phyloP scores from a whole-genome alignment of 2,797 vertebrate species.

The Pyrocephalus nanus region DNA sequence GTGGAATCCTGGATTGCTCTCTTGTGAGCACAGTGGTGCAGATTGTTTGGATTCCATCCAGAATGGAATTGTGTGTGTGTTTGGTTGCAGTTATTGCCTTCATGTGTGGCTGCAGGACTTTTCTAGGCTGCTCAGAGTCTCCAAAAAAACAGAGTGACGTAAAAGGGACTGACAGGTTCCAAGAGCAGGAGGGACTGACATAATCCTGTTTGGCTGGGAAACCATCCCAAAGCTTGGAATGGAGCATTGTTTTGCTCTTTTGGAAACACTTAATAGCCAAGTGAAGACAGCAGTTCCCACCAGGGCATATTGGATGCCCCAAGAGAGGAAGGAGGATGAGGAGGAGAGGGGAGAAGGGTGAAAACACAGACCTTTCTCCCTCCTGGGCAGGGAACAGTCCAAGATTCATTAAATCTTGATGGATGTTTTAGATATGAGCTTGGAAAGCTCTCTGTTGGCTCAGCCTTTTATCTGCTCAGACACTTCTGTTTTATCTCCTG shows the following conservation, averaged over 20 bases:
- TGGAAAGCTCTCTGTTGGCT: background rate
- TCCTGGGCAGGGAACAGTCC: background rate
- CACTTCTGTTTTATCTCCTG: background rate
- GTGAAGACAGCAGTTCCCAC: background rate
- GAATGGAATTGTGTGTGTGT: fast-evolving
- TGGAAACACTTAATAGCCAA: background rate
- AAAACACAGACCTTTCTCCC: background rate
- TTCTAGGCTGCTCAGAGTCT: background rate
- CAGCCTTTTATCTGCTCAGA: background rate
- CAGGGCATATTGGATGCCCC: background rate
- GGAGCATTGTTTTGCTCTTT: background rate
- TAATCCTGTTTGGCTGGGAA: background rate
- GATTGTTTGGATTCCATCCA: background rate
- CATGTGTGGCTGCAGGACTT: background rate
- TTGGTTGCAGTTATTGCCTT: background rate
- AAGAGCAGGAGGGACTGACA: background rate
- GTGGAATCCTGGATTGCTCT: background rate
- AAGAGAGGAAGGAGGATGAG: background rate
- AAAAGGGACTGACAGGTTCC: background rate
- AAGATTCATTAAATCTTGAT: background rate
- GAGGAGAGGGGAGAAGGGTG: background rate
- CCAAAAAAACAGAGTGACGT: background rate
- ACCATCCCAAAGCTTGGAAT: background rate
- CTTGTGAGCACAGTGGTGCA: background rate
- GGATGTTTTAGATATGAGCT: background rate